Base-by-base conservation (phyloP, 2,797 vertebrate genomes). In the Scomberomorus guttatus region DNA sequence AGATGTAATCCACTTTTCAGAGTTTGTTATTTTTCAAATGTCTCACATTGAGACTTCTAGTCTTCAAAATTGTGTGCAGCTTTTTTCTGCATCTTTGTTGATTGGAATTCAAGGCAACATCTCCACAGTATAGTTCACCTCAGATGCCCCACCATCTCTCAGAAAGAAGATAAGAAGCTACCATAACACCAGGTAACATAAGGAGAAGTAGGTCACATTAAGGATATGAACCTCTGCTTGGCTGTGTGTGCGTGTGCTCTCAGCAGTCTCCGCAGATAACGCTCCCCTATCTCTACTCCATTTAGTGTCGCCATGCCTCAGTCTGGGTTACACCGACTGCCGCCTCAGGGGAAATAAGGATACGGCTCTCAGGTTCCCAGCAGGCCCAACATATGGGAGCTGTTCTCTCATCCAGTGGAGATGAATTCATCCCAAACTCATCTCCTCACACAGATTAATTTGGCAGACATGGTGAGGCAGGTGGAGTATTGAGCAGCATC, bases 291-390 rank as follows among this genome's bases (percentile, higher is more conserved):
- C 89, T 90, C 86, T 44, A 29, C 88, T 91, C 82, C 84, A 89
- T 89, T 93, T 88, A 88, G 84, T 72, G 79, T 84, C 62, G 74
- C 82, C 79, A 70, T 85, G 88, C 75, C 75, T 89, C 44, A 32
- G 82, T 84, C 88, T 87, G 83, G 87, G 83, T 87, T 88, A 55
- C 87, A 80, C 20, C 46, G 79, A 79, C 83, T 62, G 68, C 67
- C 63, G 58, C 89, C 91, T 83, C 90, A 0, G 85, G 92, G 93
- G 93, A 93, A 93, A 92, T 92, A 89, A 93, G 87, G 80, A 86
- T 90, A 77, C 72, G 44, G 80, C 75, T 87, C 89, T 89, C 88
- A 87, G 90, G 79, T 88, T 88, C 85, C 86, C 90, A 89, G 80
- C 89, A 84, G 87, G 85, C 68, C 75, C 75, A 89, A 77, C 92